These are phyloP conservation scores for Zaprionus inermis DNA, from an alignment of 1,140 invertebrate genomes.

Conservation along the genomic window DNA sequence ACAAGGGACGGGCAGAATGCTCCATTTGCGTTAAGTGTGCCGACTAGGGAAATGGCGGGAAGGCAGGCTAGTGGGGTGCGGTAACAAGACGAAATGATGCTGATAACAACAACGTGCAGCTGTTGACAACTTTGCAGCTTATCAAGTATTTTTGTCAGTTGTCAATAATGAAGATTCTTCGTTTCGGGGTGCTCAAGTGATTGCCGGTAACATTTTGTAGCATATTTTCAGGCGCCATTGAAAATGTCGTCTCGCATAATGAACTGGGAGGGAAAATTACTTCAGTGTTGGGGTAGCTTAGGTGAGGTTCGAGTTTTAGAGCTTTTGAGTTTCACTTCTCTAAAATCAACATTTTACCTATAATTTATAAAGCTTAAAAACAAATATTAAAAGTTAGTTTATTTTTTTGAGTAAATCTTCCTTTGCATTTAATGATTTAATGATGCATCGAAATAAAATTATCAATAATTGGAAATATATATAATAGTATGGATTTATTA, in stretches of 20 bases:
- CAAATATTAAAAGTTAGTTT: too few species aligned
- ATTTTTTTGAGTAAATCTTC: too few species aligned
- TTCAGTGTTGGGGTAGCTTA: neutral
- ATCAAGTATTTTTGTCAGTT: slow-evolving; percentile 43
- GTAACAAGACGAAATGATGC: slow-evolving; percentile 19
- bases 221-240: slow-evolving; percentile 27
- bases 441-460: too few species aligned
- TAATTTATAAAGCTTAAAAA: too few species aligned
- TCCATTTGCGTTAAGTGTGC: slow-evolving; percentile 27
- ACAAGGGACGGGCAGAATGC: neutral
- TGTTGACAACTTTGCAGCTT: slow-evolving; percentile 45
- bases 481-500: too few species aligned
- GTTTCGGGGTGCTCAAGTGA: slow-evolving; percentile 4
- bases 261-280: slow-evolving; percentile 5
- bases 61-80: too few species aligned
- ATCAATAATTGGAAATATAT: too few species aligned
- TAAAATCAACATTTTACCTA: too few species aligned
- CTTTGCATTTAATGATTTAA: too few species aligned
- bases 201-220: slow-evolving; percentile 24
- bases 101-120: slow-evolving; percentile 42
- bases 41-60: neutral
- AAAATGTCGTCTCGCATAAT: neutral
- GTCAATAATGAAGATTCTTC: slow-evolving; percentile 38
- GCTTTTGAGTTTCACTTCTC: too few species aligned
- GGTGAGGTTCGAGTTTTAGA: too few species aligned